Evolutionary conservation across 2,888 invertebrate genomes (phyloP).

Genomic region (Hartigia nigra): DNA sequence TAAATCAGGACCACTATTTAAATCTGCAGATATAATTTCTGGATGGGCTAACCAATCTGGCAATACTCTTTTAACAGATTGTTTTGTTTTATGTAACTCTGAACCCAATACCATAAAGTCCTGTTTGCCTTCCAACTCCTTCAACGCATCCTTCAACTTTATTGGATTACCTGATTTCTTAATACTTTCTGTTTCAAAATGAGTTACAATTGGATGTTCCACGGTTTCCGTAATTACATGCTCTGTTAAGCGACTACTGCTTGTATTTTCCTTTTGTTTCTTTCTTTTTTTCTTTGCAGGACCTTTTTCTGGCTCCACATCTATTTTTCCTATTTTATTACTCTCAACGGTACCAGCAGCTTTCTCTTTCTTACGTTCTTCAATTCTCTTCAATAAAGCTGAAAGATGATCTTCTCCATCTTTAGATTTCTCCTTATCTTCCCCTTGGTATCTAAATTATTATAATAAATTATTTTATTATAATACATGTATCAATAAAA

Average conservation of each 20-base stretch:
- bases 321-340: conserved; percentile 21
- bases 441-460: conserved; percentile 50
- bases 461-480: too few relatives aligned
- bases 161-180: conserved; percentile 43
- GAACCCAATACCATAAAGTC: conserved; percentile 65
- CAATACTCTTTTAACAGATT: conserved; percentile 77
- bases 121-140: background rate
- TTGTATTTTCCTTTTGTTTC: conserved; percentile 20
- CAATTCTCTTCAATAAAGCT: conserved; percentile 46
- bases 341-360: conserved; percentile 10
- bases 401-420: conserved; percentile 47
- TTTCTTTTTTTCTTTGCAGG: conserved; percentile 23
- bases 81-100: conserved; percentile 41
- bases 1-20: conserved; percentile 67
- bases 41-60: conserved; percentile 91
- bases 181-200: conserved; percentile 37
- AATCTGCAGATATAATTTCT: conserved; percentile 78
- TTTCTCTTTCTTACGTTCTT: conserved; percentile 50
- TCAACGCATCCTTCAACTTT: conserved; percentile 67
- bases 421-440: conserved; percentile 35
- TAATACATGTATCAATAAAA: too few relatives aligned
- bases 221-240: conserved; percentile 14
- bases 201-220: conserved; percentile 27
- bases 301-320: conserved; percentile 14
- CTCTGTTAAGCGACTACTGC: background rate